These are phyloP conservation scores for Idaea straminata DNA, from an alignment of 2,888 invertebrate species.

Conservation along the genomic window DNA sequence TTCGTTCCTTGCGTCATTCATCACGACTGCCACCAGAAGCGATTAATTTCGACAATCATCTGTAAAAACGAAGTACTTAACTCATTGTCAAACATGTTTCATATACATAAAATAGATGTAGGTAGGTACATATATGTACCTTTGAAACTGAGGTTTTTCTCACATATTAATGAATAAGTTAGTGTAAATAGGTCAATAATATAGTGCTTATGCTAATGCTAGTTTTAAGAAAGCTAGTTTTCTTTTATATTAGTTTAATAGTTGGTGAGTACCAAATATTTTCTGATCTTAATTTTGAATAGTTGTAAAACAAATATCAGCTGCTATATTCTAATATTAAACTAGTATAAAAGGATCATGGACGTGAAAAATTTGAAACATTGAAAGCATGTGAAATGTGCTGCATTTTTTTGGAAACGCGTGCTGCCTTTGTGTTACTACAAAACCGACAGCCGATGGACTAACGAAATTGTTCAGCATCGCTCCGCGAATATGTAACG, in stretches of 20 bases:
- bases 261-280: no score
- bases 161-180: not conserved
- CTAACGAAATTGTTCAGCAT: not conserved
- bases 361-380: not conserved
- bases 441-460: not conserved
- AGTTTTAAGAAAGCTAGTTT: no score
- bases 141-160: not conserved
- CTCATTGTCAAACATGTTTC: not conserved
- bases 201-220: no score
- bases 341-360: not conserved
- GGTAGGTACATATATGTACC: not conserved
- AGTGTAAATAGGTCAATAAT: no score
- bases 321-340: not conserved
- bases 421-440: not conserved
- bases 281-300: not conserved
- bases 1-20: constrained; percentile 75
- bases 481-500: not conserved
- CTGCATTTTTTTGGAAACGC: not conserved
- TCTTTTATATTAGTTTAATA: no score
- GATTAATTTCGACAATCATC: constrained; percentile 70
- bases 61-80: constrained; percentile 47
- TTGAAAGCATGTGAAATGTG: not conserved
- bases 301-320: not conserved
- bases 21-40: constrained; percentile 56
- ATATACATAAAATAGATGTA: not conserved